Conservation (phyloP, 2,113 vertebrate species). For the Sander vitreus region DNA sequence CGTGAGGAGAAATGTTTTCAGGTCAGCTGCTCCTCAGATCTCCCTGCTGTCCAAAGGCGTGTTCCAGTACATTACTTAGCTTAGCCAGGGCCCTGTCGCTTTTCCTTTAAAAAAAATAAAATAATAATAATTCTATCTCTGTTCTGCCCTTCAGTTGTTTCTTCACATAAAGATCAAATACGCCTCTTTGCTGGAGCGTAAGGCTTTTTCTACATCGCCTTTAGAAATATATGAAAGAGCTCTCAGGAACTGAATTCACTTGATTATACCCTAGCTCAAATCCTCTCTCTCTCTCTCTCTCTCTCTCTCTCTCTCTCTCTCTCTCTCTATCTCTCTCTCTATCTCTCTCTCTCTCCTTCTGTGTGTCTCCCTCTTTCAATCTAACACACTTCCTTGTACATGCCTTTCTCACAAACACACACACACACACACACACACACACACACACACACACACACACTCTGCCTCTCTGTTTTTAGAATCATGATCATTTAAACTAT, state of each 20-base stretch:
- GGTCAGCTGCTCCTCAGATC: conserved; percentile 78
- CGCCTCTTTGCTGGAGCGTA: conserved; percentile 65
- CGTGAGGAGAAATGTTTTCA: conserved; percentile 76
- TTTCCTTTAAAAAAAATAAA: background rate
- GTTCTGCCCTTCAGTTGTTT: conserved; percentile 67
- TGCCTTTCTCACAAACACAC: background rate
- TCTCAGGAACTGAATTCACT: conserved; percentile 62
- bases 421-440: background rate
- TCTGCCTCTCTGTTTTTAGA: background rate
- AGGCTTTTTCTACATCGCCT: conserved; percentile 58
- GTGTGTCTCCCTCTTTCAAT: conserved; percentile 17
- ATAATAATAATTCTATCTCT: background rate
- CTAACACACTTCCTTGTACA: background rate
- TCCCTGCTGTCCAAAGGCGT: conserved; percentile 61
- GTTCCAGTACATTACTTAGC: conserved; percentile 36
- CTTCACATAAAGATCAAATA: conserved; percentile 78
- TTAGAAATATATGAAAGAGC: conserved; percentile 64
- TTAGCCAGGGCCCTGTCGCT: background rate
- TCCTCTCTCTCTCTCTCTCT: conserved; percentile 20
- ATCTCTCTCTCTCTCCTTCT: conserved; percentile 2
- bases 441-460: conserved; percentile 1
- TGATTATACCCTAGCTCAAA: conserved; percentile 49
- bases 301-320: background rate
- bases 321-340: no score
- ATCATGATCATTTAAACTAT: background rate